Percentiles rank a stretch among this genome's conserved stretches.
Evolutionary conservation across 2,888 invertebrate species (phyloP).

Genomic region (Thereva nobilitata): DNA sequence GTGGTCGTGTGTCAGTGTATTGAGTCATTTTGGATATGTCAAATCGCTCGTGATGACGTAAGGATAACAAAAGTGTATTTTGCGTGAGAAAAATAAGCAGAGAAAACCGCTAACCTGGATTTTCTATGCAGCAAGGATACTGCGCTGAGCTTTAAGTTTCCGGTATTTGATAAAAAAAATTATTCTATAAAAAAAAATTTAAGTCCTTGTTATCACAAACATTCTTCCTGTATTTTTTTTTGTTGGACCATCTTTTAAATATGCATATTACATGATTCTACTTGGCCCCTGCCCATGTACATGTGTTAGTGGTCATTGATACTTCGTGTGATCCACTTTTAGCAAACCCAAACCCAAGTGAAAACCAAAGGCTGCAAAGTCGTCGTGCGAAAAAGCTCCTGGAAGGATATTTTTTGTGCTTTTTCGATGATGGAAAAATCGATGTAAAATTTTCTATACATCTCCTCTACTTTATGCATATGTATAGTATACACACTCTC

Average conservation of each 20-base stretch:
- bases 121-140: too few relatives aligned
- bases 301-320: constrained; percentile 18
- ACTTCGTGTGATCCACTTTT: constrained; percentile 19
- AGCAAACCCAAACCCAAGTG: not conserved
- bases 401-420: constrained; percentile 17
- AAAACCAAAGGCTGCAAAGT: constrained; percentile 5
- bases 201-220: too few relatives aligned
- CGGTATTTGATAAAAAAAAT: too few relatives aligned
- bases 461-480: not conserved
- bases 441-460: constrained; percentile 16
- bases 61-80: constrained; percentile 25
- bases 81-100: not conserved
- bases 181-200: too few relatives aligned
- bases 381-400: constrained; percentile 20
- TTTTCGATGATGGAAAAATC: constrained; percentile 35
- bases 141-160: too few relatives aligned
- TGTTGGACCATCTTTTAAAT: not conserved
- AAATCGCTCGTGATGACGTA: constrained; percentile 31
- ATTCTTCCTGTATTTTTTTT: too few relatives aligned
- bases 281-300: constrained; percentile 10
- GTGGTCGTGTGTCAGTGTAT: constrained; percentile 29
- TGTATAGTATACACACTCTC: too few relatives aligned
- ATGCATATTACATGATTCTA: constrained; percentile 27
- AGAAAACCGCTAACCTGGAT: not conserved
- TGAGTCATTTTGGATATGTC: constrained; percentile 33